phyloP scores from a whole-genome alignment of 2,113 vertebrate genomes.

The Mobula birostris region DNA sequence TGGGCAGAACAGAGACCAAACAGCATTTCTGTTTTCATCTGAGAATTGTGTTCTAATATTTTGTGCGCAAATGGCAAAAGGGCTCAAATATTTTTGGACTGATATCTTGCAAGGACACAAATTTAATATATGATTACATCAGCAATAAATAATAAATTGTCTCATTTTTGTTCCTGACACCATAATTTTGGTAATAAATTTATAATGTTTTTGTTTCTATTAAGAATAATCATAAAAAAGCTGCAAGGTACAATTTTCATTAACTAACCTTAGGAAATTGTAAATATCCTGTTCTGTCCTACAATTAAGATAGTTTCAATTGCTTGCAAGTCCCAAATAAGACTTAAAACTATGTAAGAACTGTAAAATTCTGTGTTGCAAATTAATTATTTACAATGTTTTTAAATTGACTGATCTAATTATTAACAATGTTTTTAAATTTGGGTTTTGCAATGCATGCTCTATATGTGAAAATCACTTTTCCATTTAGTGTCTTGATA shows the following conservation, averaged over 20 bases:
- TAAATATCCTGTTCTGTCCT: neutral
- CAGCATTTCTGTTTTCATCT: neutral
- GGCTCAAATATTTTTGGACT: neutral
- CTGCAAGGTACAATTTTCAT: neutral
- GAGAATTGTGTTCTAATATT: neutral
- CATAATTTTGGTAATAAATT: neutral
- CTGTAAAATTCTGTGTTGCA: conserved; percentile 11
- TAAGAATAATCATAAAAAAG: neutral
- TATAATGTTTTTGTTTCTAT: neutral
- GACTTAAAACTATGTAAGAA: neutral
- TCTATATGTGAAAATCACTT: neutral
- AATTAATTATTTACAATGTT: neutral
- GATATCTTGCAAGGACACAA: neutral
- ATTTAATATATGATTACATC: neutral
- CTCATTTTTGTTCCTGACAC: neutral
- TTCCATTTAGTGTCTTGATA: neutral
- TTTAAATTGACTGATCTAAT: neutral
- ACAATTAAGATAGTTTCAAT: neutral
- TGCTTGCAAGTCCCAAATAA: neutral
- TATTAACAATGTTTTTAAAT: neutral
- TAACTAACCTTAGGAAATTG: neutral
- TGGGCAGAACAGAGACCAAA: neutral
- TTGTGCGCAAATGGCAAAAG: neutral
- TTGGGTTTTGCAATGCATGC: neutral
- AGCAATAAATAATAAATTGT: neutral